A percentile compares a stretch with the other conserved stretches of the same genome.
Evolutionary conservation across 2,797 vertebrate genomes (phyloP).

Genomic region (Urocyon cinereoargenteus): DNA sequence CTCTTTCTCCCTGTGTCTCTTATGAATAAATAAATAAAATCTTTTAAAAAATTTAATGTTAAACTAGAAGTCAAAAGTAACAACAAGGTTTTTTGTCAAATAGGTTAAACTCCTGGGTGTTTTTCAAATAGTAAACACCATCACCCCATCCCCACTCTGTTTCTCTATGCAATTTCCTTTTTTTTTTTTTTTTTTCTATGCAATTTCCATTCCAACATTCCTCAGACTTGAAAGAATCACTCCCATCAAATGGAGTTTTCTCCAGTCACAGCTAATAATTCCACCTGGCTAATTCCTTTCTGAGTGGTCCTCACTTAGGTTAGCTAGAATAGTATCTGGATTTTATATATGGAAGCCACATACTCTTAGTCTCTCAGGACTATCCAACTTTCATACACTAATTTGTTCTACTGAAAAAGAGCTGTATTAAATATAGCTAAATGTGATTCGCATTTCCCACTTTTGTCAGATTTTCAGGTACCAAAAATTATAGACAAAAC

Average conservation of each 20-base stretch:
- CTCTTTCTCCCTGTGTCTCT: too few relatives aligned
- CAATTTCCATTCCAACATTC: not conserved
- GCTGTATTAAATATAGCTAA: not conserved
- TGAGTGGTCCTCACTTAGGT: not conserved
- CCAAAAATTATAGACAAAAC: constrained; percentile 48
- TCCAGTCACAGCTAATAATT: not conserved
- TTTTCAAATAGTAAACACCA: not conserved
- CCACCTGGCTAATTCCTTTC: not conserved
- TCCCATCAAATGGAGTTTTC: not conserved
- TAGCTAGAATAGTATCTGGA: not conserved
- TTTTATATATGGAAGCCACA: not conserved
- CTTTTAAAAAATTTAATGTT: not conserved
- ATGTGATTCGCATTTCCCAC: not conserved
- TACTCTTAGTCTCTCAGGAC: not conserved
- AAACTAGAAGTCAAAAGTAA: not conserved
- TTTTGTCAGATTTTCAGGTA: constrained; percentile 45
- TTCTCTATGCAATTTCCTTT: not conserved
- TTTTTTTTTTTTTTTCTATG: not conserved
- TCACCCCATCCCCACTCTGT: not conserved
- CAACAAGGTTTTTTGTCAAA: not conserved
- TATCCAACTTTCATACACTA: not conserved
- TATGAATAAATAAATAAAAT: too few relatives aligned
- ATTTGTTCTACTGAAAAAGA: not conserved
- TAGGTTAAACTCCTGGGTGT: not conserved
- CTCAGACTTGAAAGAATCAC: not conserved